Evolutionary conservation across 2,113 vertebrate species (phyloP), one percentile per base, ranked within the genome.

Genomic region (Callipepla californica): DNA sequence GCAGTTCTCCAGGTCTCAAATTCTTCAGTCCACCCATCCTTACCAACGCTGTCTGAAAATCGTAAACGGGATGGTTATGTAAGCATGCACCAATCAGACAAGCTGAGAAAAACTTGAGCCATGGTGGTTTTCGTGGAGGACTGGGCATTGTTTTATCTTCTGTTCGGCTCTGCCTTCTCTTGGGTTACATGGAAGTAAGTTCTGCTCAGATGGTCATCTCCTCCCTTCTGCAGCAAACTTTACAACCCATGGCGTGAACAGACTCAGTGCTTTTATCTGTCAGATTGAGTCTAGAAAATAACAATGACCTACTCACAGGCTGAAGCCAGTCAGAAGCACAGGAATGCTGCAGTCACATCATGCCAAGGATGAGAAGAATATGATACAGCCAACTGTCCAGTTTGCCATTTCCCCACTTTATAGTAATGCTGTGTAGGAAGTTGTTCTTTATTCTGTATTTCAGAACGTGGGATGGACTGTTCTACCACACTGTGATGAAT

Each of bases 1-100:
- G 98, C 97, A 36, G 93, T 96, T 93, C 96, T 98, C 99, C 99
- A 99, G 50, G 96, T 96, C 23, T 96, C 94, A 32, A 99, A 96
- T 91, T 99, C 98, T 92, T 96, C 96, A 92, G 96, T 97, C 97
- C 98, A 98, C 79, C 86, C 86, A 70, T 97, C 96, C 63, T 95
- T 96, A 47, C 88, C 96, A 67, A 94, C 93, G 12, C 90, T 97
- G 84, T 97, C 99, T 99, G 97, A 78, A 93, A 94, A 97, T 95
- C 45, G 72, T 34, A 97, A 42, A 86, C 38, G 72, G 76, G 25
- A 62, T 80, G 20, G 65, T 40, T 74, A 53, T 2, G 2, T 30
- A 36, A 28, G 7, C 25, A 30, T 1, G 0, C 25, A 45, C 20
- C 22, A 20, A 47, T 23, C 13, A 34, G 72, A 32, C 9, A 25